Evolutionary conservation across 2,888 invertebrate genomes (phyloP).

Genomic region (Thymelicus lineola): DNA sequence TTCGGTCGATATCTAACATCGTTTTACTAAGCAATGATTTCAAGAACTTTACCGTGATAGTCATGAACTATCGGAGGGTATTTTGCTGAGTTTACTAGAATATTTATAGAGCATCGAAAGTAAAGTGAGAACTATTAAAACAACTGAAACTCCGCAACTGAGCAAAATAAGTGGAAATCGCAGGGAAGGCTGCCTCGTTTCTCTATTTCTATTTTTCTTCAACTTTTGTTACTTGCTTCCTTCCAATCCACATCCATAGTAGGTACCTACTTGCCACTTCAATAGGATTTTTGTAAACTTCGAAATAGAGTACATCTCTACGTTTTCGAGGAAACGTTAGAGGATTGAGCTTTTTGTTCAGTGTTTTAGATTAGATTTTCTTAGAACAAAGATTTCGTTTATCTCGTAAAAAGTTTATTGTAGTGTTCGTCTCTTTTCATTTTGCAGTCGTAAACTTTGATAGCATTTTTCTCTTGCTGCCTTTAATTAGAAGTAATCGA

Average conservation of each 20-base stretch:
- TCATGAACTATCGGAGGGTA: no score
- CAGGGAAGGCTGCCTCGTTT: not conserved
- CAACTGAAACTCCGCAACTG: not conserved
- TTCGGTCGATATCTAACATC: no score
- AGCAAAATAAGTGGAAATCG: slow-evolving; percentile 11
- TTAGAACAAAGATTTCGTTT: not conserved
- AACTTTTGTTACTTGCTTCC: slow-evolving; percentile 5
- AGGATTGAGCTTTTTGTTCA: not conserved
- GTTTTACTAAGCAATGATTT: no score
- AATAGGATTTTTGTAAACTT: slow-evolving; percentile 8
- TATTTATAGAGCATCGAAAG: not conserved
- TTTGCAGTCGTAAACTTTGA: no score
- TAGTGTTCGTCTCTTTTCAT: not conserved
- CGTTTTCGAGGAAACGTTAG: slow-evolving; percentile 3
- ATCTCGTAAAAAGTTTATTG: not conserved
- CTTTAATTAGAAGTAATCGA: no score
- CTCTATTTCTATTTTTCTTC: slow-evolving; percentile 7
- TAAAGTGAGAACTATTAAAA: slow-evolving; percentile 8
- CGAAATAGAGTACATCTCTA: slow-evolving; percentile 1
- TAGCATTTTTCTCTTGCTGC: no score
- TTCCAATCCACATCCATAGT: not conserved
- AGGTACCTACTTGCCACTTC: not conserved
- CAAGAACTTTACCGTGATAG: no score
- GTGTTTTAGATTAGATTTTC: slow-evolving; percentile 3
- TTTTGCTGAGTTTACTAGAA: not conserved